A percentile compares a stretch with the other conserved stretches of the same genome.
These are phyloP conservation scores for Drosophila quinaria DNA, from an alignment of 2,888 invertebrate species.

Conservation along the genomic window DNA sequence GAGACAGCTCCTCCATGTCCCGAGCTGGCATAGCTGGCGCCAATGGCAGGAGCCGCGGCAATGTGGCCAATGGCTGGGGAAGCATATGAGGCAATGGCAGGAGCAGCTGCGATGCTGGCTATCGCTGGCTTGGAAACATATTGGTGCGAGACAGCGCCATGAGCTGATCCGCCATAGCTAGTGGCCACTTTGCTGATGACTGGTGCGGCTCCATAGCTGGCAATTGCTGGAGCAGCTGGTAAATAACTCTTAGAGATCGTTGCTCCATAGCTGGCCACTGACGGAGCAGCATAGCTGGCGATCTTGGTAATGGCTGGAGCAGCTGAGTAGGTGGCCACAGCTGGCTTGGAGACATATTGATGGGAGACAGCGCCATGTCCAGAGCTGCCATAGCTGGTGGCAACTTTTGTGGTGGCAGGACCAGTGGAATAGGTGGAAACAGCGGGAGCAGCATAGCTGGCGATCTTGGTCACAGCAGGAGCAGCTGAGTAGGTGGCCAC, in stretches of 20 bases:
- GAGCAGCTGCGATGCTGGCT: constrained; percentile 29
- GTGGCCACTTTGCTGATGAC: constrained; percentile 39
- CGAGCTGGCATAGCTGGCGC: constrained; percentile 30
- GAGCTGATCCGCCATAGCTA: constrained; percentile 59
- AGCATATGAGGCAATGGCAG: constrained; percentile 19
- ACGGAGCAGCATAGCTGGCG: constrained; percentile 34
- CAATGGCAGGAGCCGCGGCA: constrained; percentile 57
- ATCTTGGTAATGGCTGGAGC: constrained; percentile 41
- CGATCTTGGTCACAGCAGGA: constrained; percentile 49
- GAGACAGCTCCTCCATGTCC: constrained; percentile 52
- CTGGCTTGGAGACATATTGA: constrained; percentile 39
- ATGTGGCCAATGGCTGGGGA: constrained; percentile 66
- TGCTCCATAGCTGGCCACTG: constrained; percentile 75
- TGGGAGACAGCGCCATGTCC: constrained; percentile 28
- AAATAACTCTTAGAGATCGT: constrained; percentile 49
- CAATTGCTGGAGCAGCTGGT: constrained; percentile 52
- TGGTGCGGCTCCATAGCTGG: constrained; percentile 60
- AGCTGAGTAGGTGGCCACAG: constrained; percentile 24
- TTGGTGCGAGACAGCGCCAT: constrained; percentile 69
- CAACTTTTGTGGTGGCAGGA: constrained; percentile 58
- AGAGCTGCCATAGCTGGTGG: constrained; percentile 37
- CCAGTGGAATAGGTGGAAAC: constrained; percentile 56
- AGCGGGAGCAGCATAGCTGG: constrained; percentile 53
- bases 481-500: constrained; percentile 50
- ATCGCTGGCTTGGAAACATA: constrained; percentile 72